Conservation (phyloP, 2,888 invertebrate species). For the Linnaemya vulpina region DNA sequence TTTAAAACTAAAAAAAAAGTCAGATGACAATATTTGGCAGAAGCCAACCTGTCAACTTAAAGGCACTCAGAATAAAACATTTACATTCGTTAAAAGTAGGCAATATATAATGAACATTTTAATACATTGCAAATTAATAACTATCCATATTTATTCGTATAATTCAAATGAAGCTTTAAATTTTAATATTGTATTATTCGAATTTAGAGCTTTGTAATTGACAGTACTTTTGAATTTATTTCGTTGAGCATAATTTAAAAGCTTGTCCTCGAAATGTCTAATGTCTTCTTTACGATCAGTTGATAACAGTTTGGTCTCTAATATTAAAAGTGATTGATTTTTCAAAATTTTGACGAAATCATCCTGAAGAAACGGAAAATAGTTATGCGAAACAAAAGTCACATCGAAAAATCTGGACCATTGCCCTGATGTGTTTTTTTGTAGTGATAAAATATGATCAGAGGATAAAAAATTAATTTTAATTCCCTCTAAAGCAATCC, state of each 20-base stretch:
- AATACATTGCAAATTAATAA: too few relatives aligned
- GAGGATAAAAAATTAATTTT: slow-evolving; percentile 87
- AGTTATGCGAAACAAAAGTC: slow-evolving; percentile 86
- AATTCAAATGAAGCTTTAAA: slow-evolving; percentile 73
- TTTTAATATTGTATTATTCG: slow-evolving; percentile 77
- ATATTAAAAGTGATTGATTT: slow-evolving; percentile 85
- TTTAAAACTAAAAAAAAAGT: too few relatives aligned
- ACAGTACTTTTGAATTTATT: slow-evolving; percentile 84
- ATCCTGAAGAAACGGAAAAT: slow-evolving; percentile 85
- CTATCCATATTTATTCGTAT: neutral
- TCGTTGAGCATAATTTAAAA: slow-evolving; percentile 84
- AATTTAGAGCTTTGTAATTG: slow-evolving; percentile 83
- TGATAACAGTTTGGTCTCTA: slow-evolving; percentile 88
- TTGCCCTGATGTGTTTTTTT: slow-evolving; percentile 84
- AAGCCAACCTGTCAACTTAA: too few relatives aligned
- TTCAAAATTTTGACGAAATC: slow-evolving; percentile 85
- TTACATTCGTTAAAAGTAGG: too few relatives aligned
- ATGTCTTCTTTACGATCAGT: slow-evolving; percentile 86
- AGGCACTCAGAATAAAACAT: too few relatives aligned
- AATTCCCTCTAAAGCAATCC: slow-evolving; percentile 84
- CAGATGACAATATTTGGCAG: too few relatives aligned
- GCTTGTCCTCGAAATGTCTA: slow-evolving; percentile 85
- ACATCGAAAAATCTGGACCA: slow-evolving; percentile 87
- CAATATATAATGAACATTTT: too few relatives aligned
- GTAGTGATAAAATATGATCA: slow-evolving; percentile 85